These are phyloP conservation scores for Halocynthia roretzi DNA, from an alignment of 23 tunicate genomes.

Conservation along the genomic window DNA sequence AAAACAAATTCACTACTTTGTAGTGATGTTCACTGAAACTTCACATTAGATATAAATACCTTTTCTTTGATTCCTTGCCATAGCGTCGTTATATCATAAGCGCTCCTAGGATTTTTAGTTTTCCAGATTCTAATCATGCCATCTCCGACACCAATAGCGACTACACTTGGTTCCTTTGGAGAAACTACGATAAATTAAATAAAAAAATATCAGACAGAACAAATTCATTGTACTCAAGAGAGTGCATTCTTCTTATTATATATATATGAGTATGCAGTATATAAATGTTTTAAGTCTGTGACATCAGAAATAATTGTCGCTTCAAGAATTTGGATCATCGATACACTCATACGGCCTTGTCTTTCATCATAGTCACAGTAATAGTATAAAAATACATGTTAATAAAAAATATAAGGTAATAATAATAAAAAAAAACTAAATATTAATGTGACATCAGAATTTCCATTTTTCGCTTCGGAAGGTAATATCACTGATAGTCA, in stretches of 20 bases:
- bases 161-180: conserved; percentile 60
- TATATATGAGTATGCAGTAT: neutral
- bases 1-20: neutral
- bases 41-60: conserved; percentile 8
- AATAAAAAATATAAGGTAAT: too few relatives aligned
- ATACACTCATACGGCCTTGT: too few relatives aligned
- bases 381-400: too few relatives aligned
- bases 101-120: conserved; percentile 56
- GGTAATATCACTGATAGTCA: too few relatives aligned
- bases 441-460: too few relatives aligned
- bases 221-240: neutral
- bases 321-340: too few relatives aligned
- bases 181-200: conserved; percentile 28
- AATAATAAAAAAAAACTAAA: too few relatives aligned
- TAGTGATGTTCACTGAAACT: neutral
- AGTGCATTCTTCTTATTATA: neutral
- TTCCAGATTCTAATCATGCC: conserved; percentile 82
- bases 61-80: conserved; percentile 94
- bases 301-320: too few relatives aligned
- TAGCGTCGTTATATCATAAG: conserved; percentile 44
- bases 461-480: too few relatives aligned
- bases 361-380: too few relatives aligned
- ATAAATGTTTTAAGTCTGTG: neutral
- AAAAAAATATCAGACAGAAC: neutral
- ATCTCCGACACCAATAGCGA: conserved; percentile 94